These are phyloP conservation scores for Leucozona laternaria DNA, from an alignment of 2,888 invertebrate genomes.

Conservation along the genomic window DNA sequence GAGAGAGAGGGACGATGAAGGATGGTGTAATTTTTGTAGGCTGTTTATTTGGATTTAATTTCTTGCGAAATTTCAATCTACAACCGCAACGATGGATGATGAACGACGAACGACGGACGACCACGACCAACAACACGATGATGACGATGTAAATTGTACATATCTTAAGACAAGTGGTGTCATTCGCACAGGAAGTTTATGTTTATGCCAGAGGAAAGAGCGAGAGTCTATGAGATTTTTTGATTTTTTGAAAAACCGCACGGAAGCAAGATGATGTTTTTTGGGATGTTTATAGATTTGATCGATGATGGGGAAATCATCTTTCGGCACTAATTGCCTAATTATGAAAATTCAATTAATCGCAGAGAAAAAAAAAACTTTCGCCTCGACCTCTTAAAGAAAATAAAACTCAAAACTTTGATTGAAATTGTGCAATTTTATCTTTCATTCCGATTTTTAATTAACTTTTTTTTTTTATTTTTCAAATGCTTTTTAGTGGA, in stretches of 20 bases:
- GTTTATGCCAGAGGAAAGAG: slow-evolving; percentile 59
- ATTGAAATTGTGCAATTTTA: slow-evolving; percentile 59
- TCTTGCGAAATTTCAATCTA: slow-evolving; percentile 25
- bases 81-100: no score
- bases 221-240: not conserved
- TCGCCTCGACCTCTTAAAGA: not conserved
- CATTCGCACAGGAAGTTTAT: slow-evolving; percentile 75
- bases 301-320: slow-evolving; percentile 75
- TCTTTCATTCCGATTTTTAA: slow-evolving; percentile 39
- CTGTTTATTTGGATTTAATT: slow-evolving; percentile 29
- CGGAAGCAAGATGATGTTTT: slow-evolving; percentile 37
- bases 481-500: not conserved
- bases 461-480: slow-evolving; percentile 24
- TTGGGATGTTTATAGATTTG: slow-evolving; percentile 68
- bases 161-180: slow-evolving; percentile 48
- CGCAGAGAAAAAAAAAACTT: not conserved
- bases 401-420: slow-evolving; percentile 34
- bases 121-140: slow-evolving; percentile 17
- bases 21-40: slow-evolving; percentile 3
- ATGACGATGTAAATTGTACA: slow-evolving; percentile 15
- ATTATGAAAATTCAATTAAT: slow-evolving; percentile 73
- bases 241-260: slow-evolving; percentile 19
- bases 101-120: no score
- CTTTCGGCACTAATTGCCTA: slow-evolving; percentile 73
- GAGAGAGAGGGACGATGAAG: not conserved